Evolutionary conservation across 2,888 invertebrate genomes (phyloP), one percentile per base, ranked within the genome.

Genomic region (Drosophila picticornis): DNA sequence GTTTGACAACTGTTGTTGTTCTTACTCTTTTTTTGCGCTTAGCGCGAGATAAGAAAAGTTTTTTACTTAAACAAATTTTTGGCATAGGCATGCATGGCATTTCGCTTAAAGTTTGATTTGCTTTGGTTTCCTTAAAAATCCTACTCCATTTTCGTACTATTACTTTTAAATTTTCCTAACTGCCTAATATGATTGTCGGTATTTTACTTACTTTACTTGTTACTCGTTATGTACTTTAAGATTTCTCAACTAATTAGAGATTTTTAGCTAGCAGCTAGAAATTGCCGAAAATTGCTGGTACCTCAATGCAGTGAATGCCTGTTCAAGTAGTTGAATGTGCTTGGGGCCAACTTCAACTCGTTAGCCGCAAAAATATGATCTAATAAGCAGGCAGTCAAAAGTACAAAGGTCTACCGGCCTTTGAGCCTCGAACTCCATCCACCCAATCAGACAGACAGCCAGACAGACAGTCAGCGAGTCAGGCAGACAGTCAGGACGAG

Each of bases 41-140:
- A 71, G 59, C 89, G 74, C 81, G 87, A 91, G 91, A 88, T 88
- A 88, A 83, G 91, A 91, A 88, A 88, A 88, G 72, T 88, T 87
- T 84, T 84, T 90, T 91, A 88, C 90, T 85, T 91, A 86, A 91
- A 90, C 83, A 85, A 81, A 88, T 90, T 76, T 80, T 68, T 51
- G 62, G 46, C 68, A 32, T 58, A 68, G 84, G 81, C 81, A 81
- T 74, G 74, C 79, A 65, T 78, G 79, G 79, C 81, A 72, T 62
- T 72, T 77, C 70, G 43, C 72, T 81, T 60, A 69, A 86, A 77
- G 66, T 83, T 82, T 59, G 31, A 19, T 60, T 57, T 48, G 31
- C 40, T 36, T 13, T 34, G 34, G 57, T 36, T 9, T n/a, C 4
- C 22, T 22, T 7, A 6, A 3, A 16, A 50, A 48, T 50, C 46